Evolutionary conservation across 1,140 invertebrate species (phyloP).

Genomic region (Aphelenchoides fujianensis): DNA sequence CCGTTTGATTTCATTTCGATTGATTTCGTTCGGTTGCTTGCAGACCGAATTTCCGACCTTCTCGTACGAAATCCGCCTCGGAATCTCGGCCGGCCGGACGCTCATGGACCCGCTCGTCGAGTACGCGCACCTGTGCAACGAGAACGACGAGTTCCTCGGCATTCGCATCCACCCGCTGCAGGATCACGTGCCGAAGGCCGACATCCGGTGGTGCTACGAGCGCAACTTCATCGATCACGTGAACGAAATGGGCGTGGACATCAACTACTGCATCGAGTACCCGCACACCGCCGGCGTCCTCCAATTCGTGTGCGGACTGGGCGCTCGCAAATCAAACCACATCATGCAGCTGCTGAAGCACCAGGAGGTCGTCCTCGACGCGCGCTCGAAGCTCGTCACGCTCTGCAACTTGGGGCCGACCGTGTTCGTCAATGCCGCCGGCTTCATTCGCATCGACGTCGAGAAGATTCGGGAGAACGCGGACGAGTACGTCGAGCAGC

Average conservation of each 20-base stretch:
- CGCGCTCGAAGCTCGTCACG: conserved; percentile 85
- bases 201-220: conserved; percentile 38
- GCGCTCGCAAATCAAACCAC: conserved; percentile 85
- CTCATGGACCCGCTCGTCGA: conserved; percentile 93
- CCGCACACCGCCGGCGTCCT: conserved; percentile 76
- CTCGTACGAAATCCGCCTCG: conserved; percentile 56
- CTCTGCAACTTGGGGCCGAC: conserved; percentile 90
- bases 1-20: neutral
- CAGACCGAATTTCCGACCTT: conserved; percentile 55
- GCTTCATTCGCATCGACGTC: conserved; percentile 97
- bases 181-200: conserved; percentile 59
- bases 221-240: conserved; percentile 58
- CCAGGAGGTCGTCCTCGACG: conserved; percentile 38
- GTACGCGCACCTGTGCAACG: conserved; percentile 87
- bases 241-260: conserved; percentile 83
- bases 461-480: conserved; percentile 64
- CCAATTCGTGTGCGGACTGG: conserved; percentile 95
- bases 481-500: conserved; percentile 51
- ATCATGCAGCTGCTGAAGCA: conserved; percentile 70
- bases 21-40: conserved; percentile 24
- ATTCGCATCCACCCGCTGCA: conserved; percentile 84
- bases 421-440: conserved; percentile 97
- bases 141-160: conserved; percentile 91
- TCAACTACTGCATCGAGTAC: conserved; percentile 85
- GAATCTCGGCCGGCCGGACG: conserved; percentile 83